Evolutionary conservation across 2,113 vertebrate genomes (phyloP), one percentile per base, ranked within the genome.

Genomic region (Sterna hirundo): DNA sequence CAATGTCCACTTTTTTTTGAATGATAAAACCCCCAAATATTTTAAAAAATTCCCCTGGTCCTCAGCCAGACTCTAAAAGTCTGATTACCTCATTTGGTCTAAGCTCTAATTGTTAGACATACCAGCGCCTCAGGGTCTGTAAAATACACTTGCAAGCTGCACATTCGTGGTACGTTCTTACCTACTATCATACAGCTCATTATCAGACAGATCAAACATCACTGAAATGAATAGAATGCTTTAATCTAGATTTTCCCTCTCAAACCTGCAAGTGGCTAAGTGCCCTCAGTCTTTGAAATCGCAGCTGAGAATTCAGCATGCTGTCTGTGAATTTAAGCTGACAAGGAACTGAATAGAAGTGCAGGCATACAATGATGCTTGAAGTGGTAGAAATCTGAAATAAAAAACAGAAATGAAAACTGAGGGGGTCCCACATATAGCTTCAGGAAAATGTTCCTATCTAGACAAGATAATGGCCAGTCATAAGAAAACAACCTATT

Each of bases 101-200:
- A 68, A 68, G 6, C 6, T 58, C 6, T 66, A 78, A n/a, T 15
- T 60, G 27, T 55, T 58, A 87, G 32, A 66, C 13, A 76, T 7
- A 81, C 3, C 42, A 90, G 21, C 2, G 5, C 32, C 38, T 83
- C 70, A 32, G 15, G 22, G 15, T 29, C 42, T 79, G 22, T 68
- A 79, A 86, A 90, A 94, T 51, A 51, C 10, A 36, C 21, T 75
- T 82, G 34, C 11, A 89, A 78, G 17, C n/a, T 84, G 38, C 61
- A 66, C 12, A 26, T 46, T 58, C 0, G 0, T 1, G 3, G 25
- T 10, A 26, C 8, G 22, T 79, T 70, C 65, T 76, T 88, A 42
- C 12, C n/a, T 75, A 29, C 30, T 36, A 87, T 44, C 11, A 44
- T 11, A 70, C 9, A 65, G 46, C 21, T 87, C 52, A 49, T 77